phyloP scores from a whole-genome alignment of 2,888 invertebrate genomes.

The Drosophila lutescens region DNA sequence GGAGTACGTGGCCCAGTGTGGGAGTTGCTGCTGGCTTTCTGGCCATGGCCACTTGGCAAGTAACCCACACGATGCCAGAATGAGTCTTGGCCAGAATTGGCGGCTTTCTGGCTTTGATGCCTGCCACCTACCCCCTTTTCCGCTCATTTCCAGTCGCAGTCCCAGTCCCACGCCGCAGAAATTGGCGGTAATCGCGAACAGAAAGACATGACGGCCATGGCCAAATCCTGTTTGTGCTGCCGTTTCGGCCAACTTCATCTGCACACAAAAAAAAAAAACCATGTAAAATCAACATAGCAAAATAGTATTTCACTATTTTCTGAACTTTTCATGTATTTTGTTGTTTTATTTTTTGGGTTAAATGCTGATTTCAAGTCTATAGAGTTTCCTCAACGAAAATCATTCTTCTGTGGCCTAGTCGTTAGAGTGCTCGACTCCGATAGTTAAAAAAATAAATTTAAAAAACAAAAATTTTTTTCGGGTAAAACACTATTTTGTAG shows the following conservation, averaged over 20 bases:
- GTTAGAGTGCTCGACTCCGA: too few species aligned
- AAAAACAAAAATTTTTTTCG: too few species aligned
- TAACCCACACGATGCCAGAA: conserved; percentile 57
- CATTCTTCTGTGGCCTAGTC: too few species aligned
- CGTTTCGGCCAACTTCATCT: conserved; percentile 11
- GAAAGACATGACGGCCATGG: conserved; percentile 45
- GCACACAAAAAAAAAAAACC: too few species aligned
- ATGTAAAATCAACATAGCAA: too few species aligned
- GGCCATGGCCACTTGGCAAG: conserved; percentile 60
- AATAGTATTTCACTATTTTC: too few species aligned
- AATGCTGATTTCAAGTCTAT: too few species aligned
- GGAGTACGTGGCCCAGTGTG: conserved; percentile 36
- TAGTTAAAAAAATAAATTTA: too few species aligned
- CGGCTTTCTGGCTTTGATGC: conserved; percentile 56
- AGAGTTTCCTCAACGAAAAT: too few species aligned
- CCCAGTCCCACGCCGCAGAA: conserved; percentile 29
- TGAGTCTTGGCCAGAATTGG: conserved; percentile 51
- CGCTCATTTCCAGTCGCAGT: conserved; percentile 2
- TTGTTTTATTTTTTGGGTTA: too few species aligned
- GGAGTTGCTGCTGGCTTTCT: conserved; percentile 31
- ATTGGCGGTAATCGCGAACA: conserved; percentile 27
- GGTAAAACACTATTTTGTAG: too few species aligned
- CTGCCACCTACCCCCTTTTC: neutral
- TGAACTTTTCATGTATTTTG: too few species aligned
- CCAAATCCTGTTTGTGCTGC: conserved; percentile 38